Evolutionary conservation across 37 sponge, comb jelly and placozoan species (phyloP), one percentile per base, ranked within the genome.

Genomic region (Amphimedon queenslandica): DNA sequence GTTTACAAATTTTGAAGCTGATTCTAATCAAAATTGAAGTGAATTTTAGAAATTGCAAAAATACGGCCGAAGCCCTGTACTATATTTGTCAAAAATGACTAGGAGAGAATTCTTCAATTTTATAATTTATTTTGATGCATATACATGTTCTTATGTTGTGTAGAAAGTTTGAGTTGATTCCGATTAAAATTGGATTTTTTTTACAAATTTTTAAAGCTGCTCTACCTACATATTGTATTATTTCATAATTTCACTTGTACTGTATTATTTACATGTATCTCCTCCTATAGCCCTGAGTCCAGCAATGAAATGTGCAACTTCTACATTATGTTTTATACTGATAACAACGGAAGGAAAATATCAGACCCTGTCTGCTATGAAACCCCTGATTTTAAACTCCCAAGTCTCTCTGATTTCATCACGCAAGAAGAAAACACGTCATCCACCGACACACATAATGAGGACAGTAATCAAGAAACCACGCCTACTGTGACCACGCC

Each of bases 231-330:
- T 91, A 71, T 78, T 71, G 74, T 47, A 87, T 72, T 36, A 23
- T 41, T 3, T 67, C 33, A 0, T 56, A 72, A 13, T 21, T 18
- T 18, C 66, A 78, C 37, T 51, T 61, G 33, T 27, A 23, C 61
- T 11, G 23, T 6, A 63, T 6, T 63, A 66, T 37, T 11, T 42
- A 29, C 31, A 33, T 56, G 8, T 36, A 47, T 58, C 68, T 65
- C 67, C 70, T 55, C 21, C 67, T 40, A 3, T 53, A 92, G 90
- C 0, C 51, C 92, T 1, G 64, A 78, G 38, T 82, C 64, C 40
- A 67, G 73, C 30, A 89, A 97, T 34, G 98, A 97, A 47, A 97
- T 97, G 98, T 97, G 98, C 42, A 97, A 97, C 76, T 97, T 88
- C 73, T 97, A 97, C 76, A 93, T 97, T 64, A 97, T 97, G 98